Percentiles rank a stretch among this genome's conserved stretches.
phyloP scores from a whole-genome alignment of 2,888 invertebrate species.

The Heliconius aoede region DNA sequence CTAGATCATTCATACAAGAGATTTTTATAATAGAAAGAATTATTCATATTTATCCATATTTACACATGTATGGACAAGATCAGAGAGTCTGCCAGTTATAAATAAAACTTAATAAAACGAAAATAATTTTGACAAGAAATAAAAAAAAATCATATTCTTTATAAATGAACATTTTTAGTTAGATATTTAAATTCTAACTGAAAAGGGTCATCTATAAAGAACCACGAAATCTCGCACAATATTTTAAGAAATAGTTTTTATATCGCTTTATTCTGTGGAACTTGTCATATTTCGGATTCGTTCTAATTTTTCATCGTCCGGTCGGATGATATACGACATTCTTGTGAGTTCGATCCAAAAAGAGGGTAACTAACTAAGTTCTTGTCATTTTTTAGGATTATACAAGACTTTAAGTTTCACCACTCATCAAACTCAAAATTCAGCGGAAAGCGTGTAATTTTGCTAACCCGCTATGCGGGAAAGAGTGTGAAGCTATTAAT shows the following conservation, averaged over 20 bases:
- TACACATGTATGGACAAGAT: slow-evolving; percentile 1
- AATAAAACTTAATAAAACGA: too few relatives aligned
- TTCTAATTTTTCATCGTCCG: not conserved
- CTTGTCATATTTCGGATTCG: slow-evolving; percentile 1
- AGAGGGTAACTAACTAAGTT: not conserved
- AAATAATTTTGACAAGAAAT: too few relatives aligned
- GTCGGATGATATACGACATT: not conserved
- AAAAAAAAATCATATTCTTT: too few relatives aligned
- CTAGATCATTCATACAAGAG: not conserved
- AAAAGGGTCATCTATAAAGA: too few relatives aligned
- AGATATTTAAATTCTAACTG: not conserved
- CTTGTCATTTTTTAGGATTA: not conserved
- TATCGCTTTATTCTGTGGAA: not conserved
- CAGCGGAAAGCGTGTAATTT: not conserved
- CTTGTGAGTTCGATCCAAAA: not conserved
- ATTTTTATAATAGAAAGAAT: not conserved
- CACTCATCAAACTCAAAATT: not conserved
- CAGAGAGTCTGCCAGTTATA: not conserved
- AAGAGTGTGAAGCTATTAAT: not conserved
- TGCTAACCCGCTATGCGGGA: not conserved
- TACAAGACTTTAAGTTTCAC: not conserved
- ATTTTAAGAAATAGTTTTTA: slow-evolving; percentile 5
- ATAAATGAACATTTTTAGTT: not conserved
- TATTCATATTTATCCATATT: slow-evolving; percentile 5
- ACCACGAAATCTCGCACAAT: not conserved